Conservation (phyloP, 2,113 vertebrate species). For the Heterochromis multidens region DNA sequence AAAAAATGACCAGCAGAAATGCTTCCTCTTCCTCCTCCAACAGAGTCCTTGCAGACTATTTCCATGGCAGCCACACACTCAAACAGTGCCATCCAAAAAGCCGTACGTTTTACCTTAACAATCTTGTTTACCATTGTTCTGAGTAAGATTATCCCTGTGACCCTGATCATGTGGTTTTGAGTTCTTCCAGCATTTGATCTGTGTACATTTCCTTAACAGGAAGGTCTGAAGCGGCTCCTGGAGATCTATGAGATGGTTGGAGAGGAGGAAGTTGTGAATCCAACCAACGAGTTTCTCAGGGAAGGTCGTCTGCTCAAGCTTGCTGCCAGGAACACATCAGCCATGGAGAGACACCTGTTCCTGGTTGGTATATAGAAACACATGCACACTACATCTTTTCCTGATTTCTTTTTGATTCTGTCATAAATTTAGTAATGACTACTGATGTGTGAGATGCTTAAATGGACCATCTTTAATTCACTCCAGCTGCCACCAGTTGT, state of each 20-base stretch:
- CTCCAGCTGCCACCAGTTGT: neutral
- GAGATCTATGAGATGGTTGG: slow-evolving; percentile 94
- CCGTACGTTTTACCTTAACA: slow-evolving; percentile 75
- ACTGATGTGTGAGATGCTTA: no score
- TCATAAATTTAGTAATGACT: neutral
- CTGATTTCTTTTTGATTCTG: neutral
- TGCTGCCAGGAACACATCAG: slow-evolving; percentile 88
- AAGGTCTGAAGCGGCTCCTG: slow-evolving; percentile 87
- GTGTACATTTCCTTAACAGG: slow-evolving; percentile 61
- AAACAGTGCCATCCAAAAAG: slow-evolving; percentile 90
- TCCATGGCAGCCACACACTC: slow-evolving; percentile 93
- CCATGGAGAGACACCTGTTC: slow-evolving; percentile 90
- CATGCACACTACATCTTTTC: neutral
- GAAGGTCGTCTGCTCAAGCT: slow-evolving; percentile 93
- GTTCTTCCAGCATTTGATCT: neutral
- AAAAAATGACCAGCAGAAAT: neutral
- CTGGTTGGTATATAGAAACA: slow-evolving; percentile 69
- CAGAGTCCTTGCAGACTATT: slow-evolving; percentile 91
- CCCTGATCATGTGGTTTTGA: neutral
- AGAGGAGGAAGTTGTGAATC: slow-evolving; percentile 92
- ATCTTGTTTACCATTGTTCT: neutral
- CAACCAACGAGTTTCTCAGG: slow-evolving; percentile 89
- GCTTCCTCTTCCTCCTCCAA: neutral
- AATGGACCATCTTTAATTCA: neutral
- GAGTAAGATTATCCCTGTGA: neutral